Evolutionary conservation across 2,888 invertebrate species (phyloP).

Genomic region (Blera fallax): DNA sequence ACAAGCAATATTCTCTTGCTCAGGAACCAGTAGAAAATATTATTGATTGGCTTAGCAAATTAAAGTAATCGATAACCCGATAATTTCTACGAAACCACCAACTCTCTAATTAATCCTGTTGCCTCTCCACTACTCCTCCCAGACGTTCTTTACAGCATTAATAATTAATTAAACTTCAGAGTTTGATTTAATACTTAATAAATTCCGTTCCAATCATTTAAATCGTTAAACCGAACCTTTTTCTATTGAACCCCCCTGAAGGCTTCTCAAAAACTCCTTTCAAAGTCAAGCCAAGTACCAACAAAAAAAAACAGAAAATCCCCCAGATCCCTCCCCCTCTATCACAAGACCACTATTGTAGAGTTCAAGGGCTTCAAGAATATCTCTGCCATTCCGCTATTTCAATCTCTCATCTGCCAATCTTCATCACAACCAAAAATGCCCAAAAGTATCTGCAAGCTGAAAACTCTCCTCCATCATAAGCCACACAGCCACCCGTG

Average conservation of each 20-base stretch:
- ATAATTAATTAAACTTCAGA: background rate
- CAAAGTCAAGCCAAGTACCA: background rate
- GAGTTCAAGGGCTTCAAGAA: conserved; percentile 27
- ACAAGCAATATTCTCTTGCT: too few relatives aligned
- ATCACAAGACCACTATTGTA: background rate
- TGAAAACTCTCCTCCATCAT: background rate
- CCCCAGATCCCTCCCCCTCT: background rate
- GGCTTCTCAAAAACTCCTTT: background rate
- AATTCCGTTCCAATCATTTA: conserved; percentile 28
- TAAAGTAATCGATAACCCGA: background rate
- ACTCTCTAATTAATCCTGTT: background rate
- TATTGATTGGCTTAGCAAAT: background rate
- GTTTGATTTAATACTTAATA: conserved; percentile 5
- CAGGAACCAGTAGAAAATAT: too few relatives aligned
- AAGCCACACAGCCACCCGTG: conserved; percentile 14
- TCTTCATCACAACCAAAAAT: conserved; percentile 20
- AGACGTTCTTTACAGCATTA: background rate
- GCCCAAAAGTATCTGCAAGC: background rate
- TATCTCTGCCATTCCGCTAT: background rate
- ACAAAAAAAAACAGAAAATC: too few relatives aligned
- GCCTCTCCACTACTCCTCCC: background rate
- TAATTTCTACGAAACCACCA: background rate
- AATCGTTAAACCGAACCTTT: conserved; percentile 26
- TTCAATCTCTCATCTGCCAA: conserved; percentile 30
- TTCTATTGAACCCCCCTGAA: background rate